Percentiles rank a stretch among this genome's conserved stretches.
phyloP scores from a whole-genome alignment of 2,888 invertebrate genomes.

The Brachylomia viminalis region DNA sequence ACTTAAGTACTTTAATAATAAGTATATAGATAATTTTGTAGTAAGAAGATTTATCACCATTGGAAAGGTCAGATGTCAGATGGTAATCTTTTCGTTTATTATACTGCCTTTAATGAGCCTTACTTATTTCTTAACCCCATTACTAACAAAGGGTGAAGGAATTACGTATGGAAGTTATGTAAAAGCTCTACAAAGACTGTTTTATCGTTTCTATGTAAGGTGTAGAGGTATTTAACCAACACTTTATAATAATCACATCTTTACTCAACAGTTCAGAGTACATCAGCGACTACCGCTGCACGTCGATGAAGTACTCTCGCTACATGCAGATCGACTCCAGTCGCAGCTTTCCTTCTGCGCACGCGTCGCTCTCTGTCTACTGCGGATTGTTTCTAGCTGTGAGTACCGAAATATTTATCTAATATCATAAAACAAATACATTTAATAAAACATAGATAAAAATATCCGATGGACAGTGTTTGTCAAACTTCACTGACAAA shows the following conservation, averaged over 20 bases:
- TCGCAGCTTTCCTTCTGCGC: slow-evolving; percentile 94
- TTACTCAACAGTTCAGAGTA: slow-evolving; percentile 87
- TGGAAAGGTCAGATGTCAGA: too few relatives aligned
- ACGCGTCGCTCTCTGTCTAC: slow-evolving; percentile 93
- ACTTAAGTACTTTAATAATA: too few relatives aligned
- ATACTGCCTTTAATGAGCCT: too few relatives aligned
- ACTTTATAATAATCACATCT: neutral
- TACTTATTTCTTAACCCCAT: too few relatives aligned
- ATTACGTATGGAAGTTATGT: too few relatives aligned
- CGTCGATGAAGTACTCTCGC: slow-evolving; percentile 89
- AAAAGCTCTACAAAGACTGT: neutral
- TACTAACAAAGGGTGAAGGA: too few relatives aligned
- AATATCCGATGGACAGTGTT: neutral
- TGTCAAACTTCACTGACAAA: neutral
- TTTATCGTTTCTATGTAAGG: neutral
- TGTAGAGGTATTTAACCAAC: neutral
- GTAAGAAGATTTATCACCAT: too few relatives aligned
- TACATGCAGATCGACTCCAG: slow-evolving; percentile 92
- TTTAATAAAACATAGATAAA: neutral
- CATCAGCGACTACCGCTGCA: slow-evolving; percentile 92
- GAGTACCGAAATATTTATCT: slow-evolving; percentile 75
- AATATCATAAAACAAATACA: neutral
- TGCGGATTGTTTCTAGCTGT: slow-evolving; percentile 92
- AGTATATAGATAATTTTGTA: too few relatives aligned
- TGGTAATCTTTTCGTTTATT: too few relatives aligned